These are phyloP conservation scores for Ranitomeya imitator DNA, from an alignment of 2,113 vertebrate genomes.

Conservation along the genomic window DNA sequence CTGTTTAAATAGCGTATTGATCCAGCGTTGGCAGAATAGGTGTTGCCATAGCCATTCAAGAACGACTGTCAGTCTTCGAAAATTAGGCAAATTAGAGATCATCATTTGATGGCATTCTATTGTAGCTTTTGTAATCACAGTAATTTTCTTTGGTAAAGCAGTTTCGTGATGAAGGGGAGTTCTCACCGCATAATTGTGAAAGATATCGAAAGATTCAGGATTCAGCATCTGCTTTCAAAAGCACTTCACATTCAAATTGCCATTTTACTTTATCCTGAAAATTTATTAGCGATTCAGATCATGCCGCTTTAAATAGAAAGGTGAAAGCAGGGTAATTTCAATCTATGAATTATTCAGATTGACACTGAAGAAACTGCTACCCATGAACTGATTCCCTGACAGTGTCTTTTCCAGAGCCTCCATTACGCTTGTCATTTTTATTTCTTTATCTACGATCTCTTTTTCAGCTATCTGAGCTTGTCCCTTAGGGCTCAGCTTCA, in stretches of 20 bases:
- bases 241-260: conserved; percentile 81
- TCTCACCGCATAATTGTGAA: conserved; percentile 76
- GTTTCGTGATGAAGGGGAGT: conserved; percentile 74
- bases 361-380: conserved; percentile 78
- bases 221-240: conserved; percentile 79
- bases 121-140: conserved; percentile 78
- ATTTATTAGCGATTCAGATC: conserved; percentile 84
- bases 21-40: conserved; percentile 63
- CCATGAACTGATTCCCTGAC: conserved; percentile 75
- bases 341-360: conserved; percentile 87
- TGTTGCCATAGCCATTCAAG: conserved; percentile 63
- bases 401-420: conserved; percentile 74
- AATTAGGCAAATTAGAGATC: conserved; percentile 76
- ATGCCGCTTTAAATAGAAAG: conserved; percentile 80
- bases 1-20: conserved; percentile 64
- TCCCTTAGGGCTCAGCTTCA: conserved; percentile 79
- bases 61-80: conserved; percentile 70
- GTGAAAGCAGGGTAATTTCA: conserved; percentile 85
- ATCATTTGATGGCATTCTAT: conserved; percentile 74
- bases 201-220: conserved; percentile 73
- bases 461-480: conserved; percentile 71
- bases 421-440: conserved; percentile 82
- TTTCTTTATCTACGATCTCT: conserved; percentile 80
- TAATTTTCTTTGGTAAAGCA: conserved; percentile 76
- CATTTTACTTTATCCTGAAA: conserved; percentile 80